Evolutionary conservation across 2,113 vertebrate genomes (phyloP).

Genomic region (Colinus virginianus): DNA sequence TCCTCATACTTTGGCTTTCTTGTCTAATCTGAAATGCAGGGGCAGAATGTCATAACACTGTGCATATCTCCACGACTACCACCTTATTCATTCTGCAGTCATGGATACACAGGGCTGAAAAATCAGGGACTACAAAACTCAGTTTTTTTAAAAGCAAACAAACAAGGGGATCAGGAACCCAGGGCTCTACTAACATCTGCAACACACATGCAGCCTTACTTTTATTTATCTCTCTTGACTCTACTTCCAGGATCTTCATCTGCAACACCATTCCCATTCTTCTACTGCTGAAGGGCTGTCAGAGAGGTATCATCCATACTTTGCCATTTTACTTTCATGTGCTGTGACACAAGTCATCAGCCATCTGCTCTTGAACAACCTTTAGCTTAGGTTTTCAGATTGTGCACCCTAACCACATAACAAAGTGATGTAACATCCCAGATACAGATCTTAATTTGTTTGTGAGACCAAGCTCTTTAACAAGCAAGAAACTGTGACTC

Average conservation of each 20-base stretch:
- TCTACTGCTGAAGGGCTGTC: conserved; percentile 30
- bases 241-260: conserved; percentile 62
- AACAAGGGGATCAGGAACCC: conserved; percentile 44
- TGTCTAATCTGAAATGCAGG: not conserved
- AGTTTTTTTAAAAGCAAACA: conserved; percentile 66
- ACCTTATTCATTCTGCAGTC: not conserved
- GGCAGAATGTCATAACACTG: not conserved
- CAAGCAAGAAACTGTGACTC: not conserved
- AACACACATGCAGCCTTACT: conserved; percentile 58
- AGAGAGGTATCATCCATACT: not conserved
- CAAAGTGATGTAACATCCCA: not conserved
- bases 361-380: not conserved
- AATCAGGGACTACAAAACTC: not conserved
- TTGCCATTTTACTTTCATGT: not conserved
- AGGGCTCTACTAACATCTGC: conserved; percentile 61
- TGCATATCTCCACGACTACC: not conserved
- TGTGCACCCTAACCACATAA: not conserved
- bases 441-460: not conserved
- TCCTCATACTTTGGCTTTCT: not conserved
- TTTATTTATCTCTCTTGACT: conserved; percentile 60
- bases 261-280: not conserved
- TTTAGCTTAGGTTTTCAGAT: not conserved
- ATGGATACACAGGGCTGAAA: not conserved
- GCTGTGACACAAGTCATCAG: not conserved
- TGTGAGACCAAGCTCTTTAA: not conserved